Conservation (phyloP, 2,888 invertebrate genomes). For the Priocnemis perturbator region DNA sequence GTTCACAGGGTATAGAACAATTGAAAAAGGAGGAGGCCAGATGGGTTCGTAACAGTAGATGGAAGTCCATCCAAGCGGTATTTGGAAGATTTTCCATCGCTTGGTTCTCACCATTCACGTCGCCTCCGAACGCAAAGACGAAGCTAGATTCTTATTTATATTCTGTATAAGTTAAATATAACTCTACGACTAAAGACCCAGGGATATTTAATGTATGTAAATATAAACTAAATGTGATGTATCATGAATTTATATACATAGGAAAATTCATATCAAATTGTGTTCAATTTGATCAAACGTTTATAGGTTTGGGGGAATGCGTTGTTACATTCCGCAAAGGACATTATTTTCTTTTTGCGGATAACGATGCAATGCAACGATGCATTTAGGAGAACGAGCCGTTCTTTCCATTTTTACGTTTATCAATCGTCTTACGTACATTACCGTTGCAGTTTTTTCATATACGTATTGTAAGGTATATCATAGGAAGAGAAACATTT, state of each 20-base stretch:
- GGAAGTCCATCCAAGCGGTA: conserved; percentile 97
- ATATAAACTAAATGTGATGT: conserved; percentile 41
- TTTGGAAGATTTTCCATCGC: conserved; percentile 96
- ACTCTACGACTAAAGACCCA: conserved; percentile 26
- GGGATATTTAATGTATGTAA: conserved; percentile 50
- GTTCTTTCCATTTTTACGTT: neutral
- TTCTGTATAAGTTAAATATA: conserved; percentile 81
- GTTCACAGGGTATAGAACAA: conserved; percentile 93
- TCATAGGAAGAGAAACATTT: conserved; percentile 11
- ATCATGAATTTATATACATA: conserved; percentile 31
- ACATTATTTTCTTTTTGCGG: conserved; percentile 13
- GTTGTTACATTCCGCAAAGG: conserved; percentile 13
- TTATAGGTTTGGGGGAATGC: conserved; percentile 11
- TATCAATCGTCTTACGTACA: conserved; percentile 21
- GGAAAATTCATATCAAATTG: conserved; percentile 26
- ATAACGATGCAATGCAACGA: neutral
- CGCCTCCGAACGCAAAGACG: conserved; percentile 85
- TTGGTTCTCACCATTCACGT: conserved; percentile 97
- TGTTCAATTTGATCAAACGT: conserved; percentile 19
- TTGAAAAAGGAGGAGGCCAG: conserved; percentile 96
- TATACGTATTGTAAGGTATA: conserved; percentile 7
- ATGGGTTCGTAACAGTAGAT: conserved; percentile 93
- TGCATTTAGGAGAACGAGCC: no score
- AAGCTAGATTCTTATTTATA: conserved; percentile 89
- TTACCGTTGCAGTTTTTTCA: conserved; percentile 10